phyloP scores from a whole-genome alignment of 35 echinoderm and acorn worm species.

The Heliocidaris tuberculata region DNA sequence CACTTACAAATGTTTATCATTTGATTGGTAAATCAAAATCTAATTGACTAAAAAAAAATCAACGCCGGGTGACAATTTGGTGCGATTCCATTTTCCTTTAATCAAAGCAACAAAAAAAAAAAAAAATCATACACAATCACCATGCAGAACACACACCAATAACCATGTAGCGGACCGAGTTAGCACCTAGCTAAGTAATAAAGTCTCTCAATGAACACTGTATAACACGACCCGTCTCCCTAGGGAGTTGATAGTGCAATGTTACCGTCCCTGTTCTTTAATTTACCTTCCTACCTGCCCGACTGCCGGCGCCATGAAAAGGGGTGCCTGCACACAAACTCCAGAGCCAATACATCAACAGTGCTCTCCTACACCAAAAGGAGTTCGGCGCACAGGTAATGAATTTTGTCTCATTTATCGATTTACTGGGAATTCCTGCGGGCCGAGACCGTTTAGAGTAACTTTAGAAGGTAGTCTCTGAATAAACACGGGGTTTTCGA shows the following conservation, averaged over 20 bases:
- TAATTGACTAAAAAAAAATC: not conserved
- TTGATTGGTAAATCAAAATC: not conserved
- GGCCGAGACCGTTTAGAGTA: conserved; percentile 33
- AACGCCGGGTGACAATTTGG: no score
- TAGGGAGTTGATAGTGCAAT: conserved; percentile 14
- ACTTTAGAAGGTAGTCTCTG: conserved; percentile 20
- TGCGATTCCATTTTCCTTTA: not conserved
- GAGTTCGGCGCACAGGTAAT: not conserved
- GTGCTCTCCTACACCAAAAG: not conserved
- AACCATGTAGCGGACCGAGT: not conserved
- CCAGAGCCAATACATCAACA: not conserved
- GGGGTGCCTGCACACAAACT: not conserved
- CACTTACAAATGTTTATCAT: not conserved
- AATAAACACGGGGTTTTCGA: not conserved
- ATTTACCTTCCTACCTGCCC: not conserved
- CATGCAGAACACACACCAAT: not conserved
- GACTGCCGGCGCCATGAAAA: not conserved
- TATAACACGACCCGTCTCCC: conserved; percentile 11
- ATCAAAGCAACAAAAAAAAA: not conserved
- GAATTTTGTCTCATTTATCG: conserved; percentile 37
- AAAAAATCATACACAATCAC: not conserved
- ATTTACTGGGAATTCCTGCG: not conserved
- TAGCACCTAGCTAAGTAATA: not conserved
- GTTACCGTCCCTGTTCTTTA: conserved; percentile 31
- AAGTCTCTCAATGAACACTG: conserved; percentile 26